Evolutionary conservation across 2,113 vertebrate species (phyloP), one percentile per base, ranked within the genome.

Genomic region (Corapipo altera): DNA sequence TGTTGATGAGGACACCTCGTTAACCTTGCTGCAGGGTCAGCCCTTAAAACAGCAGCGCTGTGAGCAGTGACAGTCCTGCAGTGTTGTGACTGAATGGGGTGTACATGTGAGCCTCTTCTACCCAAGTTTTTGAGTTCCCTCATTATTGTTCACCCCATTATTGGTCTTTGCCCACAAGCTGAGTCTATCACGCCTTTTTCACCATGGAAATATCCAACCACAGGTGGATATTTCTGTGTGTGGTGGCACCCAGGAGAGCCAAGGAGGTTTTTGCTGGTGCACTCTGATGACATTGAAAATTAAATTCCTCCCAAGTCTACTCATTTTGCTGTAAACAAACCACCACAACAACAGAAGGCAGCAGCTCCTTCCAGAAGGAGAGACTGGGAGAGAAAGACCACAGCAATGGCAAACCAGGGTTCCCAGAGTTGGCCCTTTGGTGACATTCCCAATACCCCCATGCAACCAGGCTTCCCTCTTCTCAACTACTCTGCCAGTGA

Each of bases 51-150:
- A 55, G 6, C 21, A 54, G 15, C 21, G 57, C 5, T 23, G 5
- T 43, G 49, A 84, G 32, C 55, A 57, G 16, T 22, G n/a, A 24
- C 26, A 24, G 21, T 16, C 24, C 21, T 2, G 1, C 14, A 73
- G 33, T 1, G 1, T 8, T 12, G 15, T 9, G 28, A 3, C 30
- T 74, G n/a, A 81, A 8, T 39, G 2, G 27, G 16, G 6, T 37
- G 6, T 44, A 33, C 15, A 7, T 15, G 4, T n/a, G 30, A 89
- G 11, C 9, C 15, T 66, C 48, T 81, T 77, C 26, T 55, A 32
- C 6, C 11, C 11, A 32, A 1, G 3, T 17, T 70, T 76, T 76
- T 61, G 9, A 69, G 49, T 75, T 61, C 5, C 4, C 14, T 76
- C 8, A 4, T 30, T 59, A 76, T 15, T 35, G 9, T 59, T 72